Evolutionary conservation across 2,113 vertebrate species (phyloP).

Genomic region (Dinomys branickii): DNA sequence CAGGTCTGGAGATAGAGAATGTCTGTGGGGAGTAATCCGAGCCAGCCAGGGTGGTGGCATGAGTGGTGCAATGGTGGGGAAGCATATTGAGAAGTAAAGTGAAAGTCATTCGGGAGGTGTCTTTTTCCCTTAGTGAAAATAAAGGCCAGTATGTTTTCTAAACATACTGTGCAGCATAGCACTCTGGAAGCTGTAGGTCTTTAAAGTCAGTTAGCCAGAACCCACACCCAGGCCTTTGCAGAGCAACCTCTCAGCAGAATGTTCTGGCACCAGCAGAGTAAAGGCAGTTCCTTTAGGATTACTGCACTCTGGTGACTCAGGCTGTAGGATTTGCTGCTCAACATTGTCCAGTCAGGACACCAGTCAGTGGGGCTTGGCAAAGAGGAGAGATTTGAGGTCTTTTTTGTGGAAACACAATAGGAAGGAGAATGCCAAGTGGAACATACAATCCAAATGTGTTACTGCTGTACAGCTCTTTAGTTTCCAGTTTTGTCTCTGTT

Average conservation of each 20-base stretch:
- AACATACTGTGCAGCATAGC: neutral
- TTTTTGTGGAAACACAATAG: neutral
- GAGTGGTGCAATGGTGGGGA: neutral
- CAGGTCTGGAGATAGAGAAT: neutral
- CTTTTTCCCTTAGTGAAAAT: conserved; percentile 43
- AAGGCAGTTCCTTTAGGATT: conserved; percentile 52
- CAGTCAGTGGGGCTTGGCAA: neutral
- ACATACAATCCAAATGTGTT: neutral
- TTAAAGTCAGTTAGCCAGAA: neutral
- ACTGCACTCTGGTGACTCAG: conserved; percentile 37
- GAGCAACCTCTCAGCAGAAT: conserved; percentile 53
- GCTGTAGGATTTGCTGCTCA: neutral
- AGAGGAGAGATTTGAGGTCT: conserved; percentile 29
- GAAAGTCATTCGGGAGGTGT: neutral
- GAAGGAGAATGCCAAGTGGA: conserved; percentile 53
- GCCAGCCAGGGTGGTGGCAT: neutral
- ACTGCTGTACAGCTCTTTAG: neutral
- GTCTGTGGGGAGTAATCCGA: neutral
- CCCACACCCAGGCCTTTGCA: conserved; percentile 39
- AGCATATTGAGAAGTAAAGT: neutral
- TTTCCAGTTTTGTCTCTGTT: conserved; percentile 49
- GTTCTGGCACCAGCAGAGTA: conserved; percentile 35
- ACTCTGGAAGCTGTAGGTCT: neutral
- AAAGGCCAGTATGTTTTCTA: neutral
- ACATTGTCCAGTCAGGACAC: conserved; percentile 33